phyloP scores from a whole-genome alignment of 2,113 vertebrate species.

The Pachycephala philippinensis region DNA sequence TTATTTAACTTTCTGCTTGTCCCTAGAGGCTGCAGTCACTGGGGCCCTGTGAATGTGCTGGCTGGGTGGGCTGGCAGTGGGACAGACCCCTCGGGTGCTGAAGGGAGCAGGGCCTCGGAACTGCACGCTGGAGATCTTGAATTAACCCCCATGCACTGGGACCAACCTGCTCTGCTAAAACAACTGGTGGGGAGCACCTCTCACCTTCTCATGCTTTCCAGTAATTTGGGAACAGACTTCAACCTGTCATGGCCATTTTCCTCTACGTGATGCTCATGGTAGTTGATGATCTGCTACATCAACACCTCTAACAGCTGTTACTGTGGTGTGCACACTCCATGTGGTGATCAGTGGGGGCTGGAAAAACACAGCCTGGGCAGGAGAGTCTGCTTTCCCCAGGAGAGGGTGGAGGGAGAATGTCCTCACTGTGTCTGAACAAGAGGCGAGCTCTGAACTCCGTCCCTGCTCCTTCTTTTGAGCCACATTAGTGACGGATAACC shows the following conservation, averaged over 20 bases:
- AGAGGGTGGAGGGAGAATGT: neutral
- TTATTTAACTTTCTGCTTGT: neutral
- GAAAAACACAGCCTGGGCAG: neutral
- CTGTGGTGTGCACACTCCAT: neutral
- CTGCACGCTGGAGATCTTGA: neutral
- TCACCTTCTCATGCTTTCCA: neutral
- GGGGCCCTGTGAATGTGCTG: neutral
- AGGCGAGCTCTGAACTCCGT: neutral
- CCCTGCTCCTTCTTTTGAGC: neutral
- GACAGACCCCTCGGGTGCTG: rapidly evolving
- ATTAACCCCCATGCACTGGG: neutral
- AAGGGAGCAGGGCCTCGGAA: neutral
- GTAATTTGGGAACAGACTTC: neutral
- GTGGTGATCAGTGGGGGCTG: neutral
- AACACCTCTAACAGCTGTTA: neutral
- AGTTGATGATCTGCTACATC: constrained; percentile 8
- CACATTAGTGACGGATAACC: neutral
- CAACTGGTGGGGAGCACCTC: neutral
- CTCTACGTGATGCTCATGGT: neutral
- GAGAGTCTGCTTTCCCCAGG: neutral
- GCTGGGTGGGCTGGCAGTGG: neutral
- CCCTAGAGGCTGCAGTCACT: neutral
- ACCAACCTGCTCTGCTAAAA: neutral
- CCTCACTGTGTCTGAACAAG: neutral
- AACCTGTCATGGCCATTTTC: neutral